Conservation (phyloP, 1,140 invertebrate species). For the Olivierus martensii region DNA sequence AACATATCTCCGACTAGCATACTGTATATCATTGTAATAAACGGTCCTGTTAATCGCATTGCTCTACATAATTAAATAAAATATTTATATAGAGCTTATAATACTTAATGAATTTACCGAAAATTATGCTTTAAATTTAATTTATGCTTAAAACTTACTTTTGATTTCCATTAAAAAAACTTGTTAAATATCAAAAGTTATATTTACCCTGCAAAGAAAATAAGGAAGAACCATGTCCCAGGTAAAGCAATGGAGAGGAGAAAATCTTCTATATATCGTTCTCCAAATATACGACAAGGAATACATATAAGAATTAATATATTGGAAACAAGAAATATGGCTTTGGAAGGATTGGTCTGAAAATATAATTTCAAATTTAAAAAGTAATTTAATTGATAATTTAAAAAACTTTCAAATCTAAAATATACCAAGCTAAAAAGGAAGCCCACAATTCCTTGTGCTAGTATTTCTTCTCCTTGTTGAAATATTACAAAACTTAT, state of each 20-base stretch:
- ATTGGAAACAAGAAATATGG: conserved; percentile 88
- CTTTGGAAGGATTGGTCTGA: conserved; percentile 80
- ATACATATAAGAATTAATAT: conserved; percentile 83
- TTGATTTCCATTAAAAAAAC: too few species aligned
- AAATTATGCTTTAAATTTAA: too few species aligned
- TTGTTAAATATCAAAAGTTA: too few species aligned
- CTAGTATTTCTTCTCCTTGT: conserved; percentile 82
- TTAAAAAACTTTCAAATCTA: too few species aligned
- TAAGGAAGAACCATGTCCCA: conserved; percentile 89
- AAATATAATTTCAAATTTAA: too few species aligned
- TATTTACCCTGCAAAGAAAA: conserved; percentile 93
- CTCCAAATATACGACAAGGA: conserved; percentile 60
- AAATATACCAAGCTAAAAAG: conserved; percentile 69
- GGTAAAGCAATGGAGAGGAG: conserved; percentile 83
- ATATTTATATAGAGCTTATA: neutral
- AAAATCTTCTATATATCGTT: conserved; percentile 71
- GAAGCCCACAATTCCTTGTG: conserved; percentile 79
- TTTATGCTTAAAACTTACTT: too few species aligned
- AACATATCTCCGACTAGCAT: conserved; percentile 98
- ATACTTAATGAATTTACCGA: too few species aligned
- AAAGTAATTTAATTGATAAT: too few species aligned
- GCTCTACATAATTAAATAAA: conserved; percentile 44
- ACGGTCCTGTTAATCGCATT: conserved; percentile 82
- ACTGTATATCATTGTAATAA: conserved; percentile 96
- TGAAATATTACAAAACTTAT: conserved; percentile 78